Conservation (phyloP, 2,888 invertebrate species). For the Rapana venosa region DNA sequence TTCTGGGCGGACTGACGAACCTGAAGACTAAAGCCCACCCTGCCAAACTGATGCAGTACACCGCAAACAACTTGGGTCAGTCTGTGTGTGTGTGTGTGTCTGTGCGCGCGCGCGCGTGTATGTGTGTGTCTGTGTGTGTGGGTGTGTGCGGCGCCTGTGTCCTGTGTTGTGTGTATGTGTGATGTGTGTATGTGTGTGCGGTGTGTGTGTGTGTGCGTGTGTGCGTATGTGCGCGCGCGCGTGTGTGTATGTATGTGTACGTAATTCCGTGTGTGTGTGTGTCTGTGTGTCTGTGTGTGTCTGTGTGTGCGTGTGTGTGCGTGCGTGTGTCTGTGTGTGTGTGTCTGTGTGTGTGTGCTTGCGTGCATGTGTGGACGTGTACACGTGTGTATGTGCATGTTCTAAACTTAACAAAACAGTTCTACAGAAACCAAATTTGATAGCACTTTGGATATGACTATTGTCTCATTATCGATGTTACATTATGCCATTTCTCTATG, state of each 20-base stretch:
- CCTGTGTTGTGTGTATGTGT: not conserved
- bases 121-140: conserved; percentile 26
- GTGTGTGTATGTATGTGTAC: not conserved
- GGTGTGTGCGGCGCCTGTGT: conserved; percentile 10
- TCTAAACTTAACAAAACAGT: too few relatives aligned
- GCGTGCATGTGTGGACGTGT: too few relatives aligned
- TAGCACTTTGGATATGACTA: too few relatives aligned
- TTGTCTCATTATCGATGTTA: too few relatives aligned
- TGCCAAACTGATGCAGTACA: conserved; percentile 27
- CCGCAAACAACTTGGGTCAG: not conserved
- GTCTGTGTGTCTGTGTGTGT: too few relatives aligned
- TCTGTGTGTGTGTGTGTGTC: conserved; percentile 6
- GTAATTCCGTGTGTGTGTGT: too few relatives aligned
- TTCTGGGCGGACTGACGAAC: not conserved
- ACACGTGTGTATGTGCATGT: not conserved
- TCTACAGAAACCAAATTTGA: too few relatives aligned
- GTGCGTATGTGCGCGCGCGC: not conserved
- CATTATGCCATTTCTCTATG: too few relatives aligned
- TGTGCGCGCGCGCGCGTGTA: conserved; percentile 26
- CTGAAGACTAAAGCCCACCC: not conserved
- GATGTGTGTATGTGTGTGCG: conserved; percentile 16
- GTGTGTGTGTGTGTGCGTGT: conserved; percentile 14
- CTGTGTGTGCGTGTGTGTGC: too few relatives aligned
- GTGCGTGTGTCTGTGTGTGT: not conserved
- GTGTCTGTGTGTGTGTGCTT: too few relatives aligned